Conservation (phyloP, 2,113 vertebrate species). For the Pteronura brasiliensis region DNA sequence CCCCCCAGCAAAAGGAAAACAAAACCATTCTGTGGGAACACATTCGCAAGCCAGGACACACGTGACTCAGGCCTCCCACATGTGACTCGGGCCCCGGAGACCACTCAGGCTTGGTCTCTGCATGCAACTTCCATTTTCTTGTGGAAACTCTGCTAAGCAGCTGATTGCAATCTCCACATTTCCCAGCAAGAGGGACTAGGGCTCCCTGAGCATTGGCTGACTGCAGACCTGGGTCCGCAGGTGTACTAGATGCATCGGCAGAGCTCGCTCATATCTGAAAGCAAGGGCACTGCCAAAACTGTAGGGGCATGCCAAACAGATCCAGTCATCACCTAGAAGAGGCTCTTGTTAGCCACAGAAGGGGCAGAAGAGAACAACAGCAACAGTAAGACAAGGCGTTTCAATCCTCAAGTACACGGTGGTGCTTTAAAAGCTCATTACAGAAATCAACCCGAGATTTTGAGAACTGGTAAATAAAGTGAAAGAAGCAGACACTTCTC, state of each 20-base stretch:
- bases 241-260: fast-evolving
- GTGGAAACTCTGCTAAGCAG: not conserved
- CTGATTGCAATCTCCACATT: not conserved
- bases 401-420: not conserved
- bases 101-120: not conserved
- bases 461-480: not conserved
- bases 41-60: conserved; percentile 23
- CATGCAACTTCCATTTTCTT: conserved; percentile 8
- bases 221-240: not conserved
- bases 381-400: fast-evolving
- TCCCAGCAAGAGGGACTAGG: not conserved
- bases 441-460: not conserved
- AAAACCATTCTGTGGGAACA: conserved; percentile 47
- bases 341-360: not conserved
- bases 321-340: not conserved
- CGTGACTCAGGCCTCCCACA: conserved; percentile 16
- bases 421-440: not conserved
- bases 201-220: not conserved
- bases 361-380: not conserved
- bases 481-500: not conserved
- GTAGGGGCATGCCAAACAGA: not conserved
- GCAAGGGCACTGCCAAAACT: not conserved
- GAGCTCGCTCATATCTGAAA: not conserved
- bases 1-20: conserved; percentile 44
- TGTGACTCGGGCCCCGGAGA: not conserved